phyloP scores from a whole-genome alignment of 2,888 invertebrate species.

The Pseudococcus longispinus region DNA sequence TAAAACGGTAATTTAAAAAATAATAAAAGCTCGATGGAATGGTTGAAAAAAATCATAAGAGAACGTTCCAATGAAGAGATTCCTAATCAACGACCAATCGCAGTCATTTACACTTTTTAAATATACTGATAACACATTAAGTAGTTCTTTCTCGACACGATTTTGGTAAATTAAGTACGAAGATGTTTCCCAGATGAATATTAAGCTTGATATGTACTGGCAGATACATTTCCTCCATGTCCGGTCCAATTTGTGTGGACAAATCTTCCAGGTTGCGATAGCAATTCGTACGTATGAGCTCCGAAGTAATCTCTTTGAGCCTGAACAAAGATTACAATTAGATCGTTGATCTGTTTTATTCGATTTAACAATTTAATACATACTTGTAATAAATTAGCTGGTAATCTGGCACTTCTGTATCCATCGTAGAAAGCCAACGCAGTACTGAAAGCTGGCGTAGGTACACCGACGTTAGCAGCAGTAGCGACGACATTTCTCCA shows the following conservation, averaged over 20 bases:
- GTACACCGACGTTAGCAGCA: constrained; percentile 79
- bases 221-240: constrained; percentile 93
- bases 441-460: constrained; percentile 90
- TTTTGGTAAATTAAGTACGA: background rate
- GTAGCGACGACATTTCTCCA: constrained; percentile 84
- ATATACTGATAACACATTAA: background rate
- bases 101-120: background rate
- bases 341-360: background rate
- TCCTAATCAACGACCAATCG: background rate
- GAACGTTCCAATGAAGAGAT: background rate
- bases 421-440: constrained; percentile 98
- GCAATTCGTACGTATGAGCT: constrained; percentile 95
- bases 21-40: constrained; percentile 34
- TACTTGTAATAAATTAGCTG: constrained; percentile 94
- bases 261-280: constrained; percentile 84
- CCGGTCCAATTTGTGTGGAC: constrained; percentile 99
- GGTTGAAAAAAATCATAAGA: background rate
- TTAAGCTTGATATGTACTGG: constrained; percentile 87
- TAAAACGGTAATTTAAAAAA: background rate
- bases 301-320: constrained; percentile 99
- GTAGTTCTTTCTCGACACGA: background rate
- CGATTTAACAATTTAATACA: background rate
- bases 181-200: background rate
- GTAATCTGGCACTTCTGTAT: constrained; percentile 82
- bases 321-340: constrained; percentile 63